These are phyloP conservation scores for Rhyacophila brunnea DNA, from an alignment of 1,140 invertebrate species.

Conservation along the genomic window DNA sequence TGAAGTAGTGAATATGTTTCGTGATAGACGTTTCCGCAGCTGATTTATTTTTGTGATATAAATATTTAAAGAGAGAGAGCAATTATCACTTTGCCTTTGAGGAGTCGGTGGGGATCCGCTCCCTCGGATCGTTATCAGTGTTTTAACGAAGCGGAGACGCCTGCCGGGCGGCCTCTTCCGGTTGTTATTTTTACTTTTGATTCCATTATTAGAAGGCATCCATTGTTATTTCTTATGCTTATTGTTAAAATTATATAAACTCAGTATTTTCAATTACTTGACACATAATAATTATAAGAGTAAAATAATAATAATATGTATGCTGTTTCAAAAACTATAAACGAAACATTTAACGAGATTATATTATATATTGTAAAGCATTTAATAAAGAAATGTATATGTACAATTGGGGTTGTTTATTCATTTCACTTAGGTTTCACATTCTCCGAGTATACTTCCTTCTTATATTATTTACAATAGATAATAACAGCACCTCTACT, in stretches of 20 bases:
- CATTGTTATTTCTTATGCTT: conserved; percentile 23
- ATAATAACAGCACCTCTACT: no score
- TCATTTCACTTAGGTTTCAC: no score
- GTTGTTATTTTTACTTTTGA: conserved; percentile 1
- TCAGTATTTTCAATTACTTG: conserved; percentile 27
- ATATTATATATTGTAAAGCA: conserved; percentile 25
- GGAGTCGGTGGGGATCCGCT: conserved; percentile 10
- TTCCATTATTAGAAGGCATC: conserved; percentile 1
- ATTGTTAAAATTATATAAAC: conserved; percentile 20
- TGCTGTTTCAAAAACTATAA: conserved; percentile 19
- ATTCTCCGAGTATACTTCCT: no score
- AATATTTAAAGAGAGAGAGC: conserved; percentile 19
- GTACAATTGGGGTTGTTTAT: not conserved
- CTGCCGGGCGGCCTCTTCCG: conserved; percentile 12
- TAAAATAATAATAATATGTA: no score
- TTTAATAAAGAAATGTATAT: conserved; percentile 29
- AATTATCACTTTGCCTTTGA: conserved; percentile 22
- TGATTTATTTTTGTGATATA: conserved; percentile 24
- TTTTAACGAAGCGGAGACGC: conserved; percentile 2
- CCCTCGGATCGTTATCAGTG: not conserved
- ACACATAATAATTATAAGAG: conserved; percentile 26
- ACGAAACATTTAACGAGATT: conserved; percentile 17
- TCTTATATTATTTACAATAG: no score
- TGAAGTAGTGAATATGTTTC: conserved; percentile 22
- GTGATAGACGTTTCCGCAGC: conserved; percentile 18